Evolutionary conservation across 1,140 invertebrate species (phyloP), one percentile per base, ranked within the genome.

Genomic region (Trichomalopsis sarcophagae): DNA sequence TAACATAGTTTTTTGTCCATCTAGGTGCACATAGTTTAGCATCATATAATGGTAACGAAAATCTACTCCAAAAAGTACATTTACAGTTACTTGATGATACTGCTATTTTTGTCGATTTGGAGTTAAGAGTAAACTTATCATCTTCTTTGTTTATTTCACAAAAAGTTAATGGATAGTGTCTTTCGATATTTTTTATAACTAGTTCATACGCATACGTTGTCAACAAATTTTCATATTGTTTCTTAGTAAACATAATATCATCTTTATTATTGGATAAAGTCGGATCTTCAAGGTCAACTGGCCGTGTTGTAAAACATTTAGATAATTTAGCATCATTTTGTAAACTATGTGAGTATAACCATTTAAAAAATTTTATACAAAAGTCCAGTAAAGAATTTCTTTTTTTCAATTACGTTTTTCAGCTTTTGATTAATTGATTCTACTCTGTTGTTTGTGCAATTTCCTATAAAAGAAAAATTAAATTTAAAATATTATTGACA

Each of bases 391-490:
- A 11, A 23, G n/a, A 27, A 11, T 71, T 71, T 27, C 27, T n/a
- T 21, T 27, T 9, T 71, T 27, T 71, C 27, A 11, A 71, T 71
- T 71, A 71, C 69, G 23, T 71, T 30, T 23, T 71, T 71, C 23
- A 71, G 23, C 23, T 71, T 71, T 71, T 71, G 69, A 27, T 71
- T 71, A 11, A 71, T 71, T 71, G 69, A 30, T 27, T 71, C 69
- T 27, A 71, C 14, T 27, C 69, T 71, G 23, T 71, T 71, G 27
- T 71, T 71, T 71, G 69, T 71, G 14, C 14, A 71, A 71, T 71
- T 36, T 36, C 36, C 36, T 36, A 36, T 36, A n/a, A n/a, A n/a
- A 36, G 36, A 6, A 36, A 36, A 36, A 36, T 36, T 36, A 36
- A 36, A 36, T 36, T 36, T 36, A 36, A 36, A 36, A 36, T 36